Evolutionary conservation across 53 echinoderm and acorn worm genomes (phyloP).

Genomic region (Glandiceps talaboti): DNA sequence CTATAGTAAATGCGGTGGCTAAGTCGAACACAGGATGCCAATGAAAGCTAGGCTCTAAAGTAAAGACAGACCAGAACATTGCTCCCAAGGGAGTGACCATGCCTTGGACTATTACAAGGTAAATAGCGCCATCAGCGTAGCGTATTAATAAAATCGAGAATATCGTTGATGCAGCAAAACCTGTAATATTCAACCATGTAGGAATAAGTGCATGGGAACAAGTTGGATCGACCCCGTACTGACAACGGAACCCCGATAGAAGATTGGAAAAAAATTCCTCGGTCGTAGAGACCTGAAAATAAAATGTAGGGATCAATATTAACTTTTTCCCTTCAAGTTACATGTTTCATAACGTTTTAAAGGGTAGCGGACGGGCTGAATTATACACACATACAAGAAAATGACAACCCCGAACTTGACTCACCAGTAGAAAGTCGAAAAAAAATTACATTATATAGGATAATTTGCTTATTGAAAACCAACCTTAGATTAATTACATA

Average conservation of each 20-base stretch:
- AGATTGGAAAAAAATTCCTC: slow-evolving; percentile 47
- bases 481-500: no score
- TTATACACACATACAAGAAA: no score
- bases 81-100: slow-evolving; percentile 74
- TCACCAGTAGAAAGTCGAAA: no score
- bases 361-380: no score
- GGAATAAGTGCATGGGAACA: slow-evolving; percentile 49
- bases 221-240: slow-evolving; percentile 49
- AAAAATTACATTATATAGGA: no score
- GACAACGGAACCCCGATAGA: slow-evolving; percentile 42
- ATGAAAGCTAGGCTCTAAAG: slow-evolving; percentile 43
- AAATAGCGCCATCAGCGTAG: slow-evolving; percentile 79
- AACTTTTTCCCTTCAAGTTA: no score
- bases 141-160: slow-evolving; percentile 72
- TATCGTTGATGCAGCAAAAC: no score
- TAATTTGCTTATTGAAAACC: no score
- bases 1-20: slow-evolving; percentile 52
- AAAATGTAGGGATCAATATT: no score
- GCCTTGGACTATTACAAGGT: slow-evolving; percentile 71
- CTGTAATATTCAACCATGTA: slow-evolving; percentile 49
- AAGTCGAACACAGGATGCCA: slow-evolving; percentile 65
- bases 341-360: no score
- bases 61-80: slow-evolving; percentile 74
- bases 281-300: slow-evolving; percentile 35
- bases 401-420: no score